A percentile compares a stretch with the other conserved stretches of the same genome.
phyloP scores from a whole-genome alignment of 2,888 invertebrate species.

The Nomada ruficornis region DNA sequence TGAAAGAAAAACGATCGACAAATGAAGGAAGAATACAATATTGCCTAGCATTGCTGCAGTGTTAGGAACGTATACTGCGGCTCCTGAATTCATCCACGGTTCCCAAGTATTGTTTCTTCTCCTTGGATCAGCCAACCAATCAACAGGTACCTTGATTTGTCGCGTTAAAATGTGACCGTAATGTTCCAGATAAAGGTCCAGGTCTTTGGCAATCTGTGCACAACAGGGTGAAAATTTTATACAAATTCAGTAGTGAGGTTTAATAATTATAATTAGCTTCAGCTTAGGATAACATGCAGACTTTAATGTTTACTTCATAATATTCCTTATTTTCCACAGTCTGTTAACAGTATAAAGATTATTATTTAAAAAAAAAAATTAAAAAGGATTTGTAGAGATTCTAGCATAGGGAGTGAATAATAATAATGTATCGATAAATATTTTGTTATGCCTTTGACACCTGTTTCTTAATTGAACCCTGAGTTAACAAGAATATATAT shows the following conservation, averaged over 20 bases:
- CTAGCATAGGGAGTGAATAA: no score
- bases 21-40: slow-evolving; percentile 72
- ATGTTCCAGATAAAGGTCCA: slow-evolving; percentile 75
- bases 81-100: slow-evolving; percentile 85
- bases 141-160: slow-evolving; percentile 75
- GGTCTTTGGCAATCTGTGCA: slow-evolving; percentile 74
- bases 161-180: slow-evolving; percentile 72
- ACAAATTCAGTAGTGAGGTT: background rate
- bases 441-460: no score
- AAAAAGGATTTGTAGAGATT: no score
- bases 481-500: no score
- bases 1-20: slow-evolving; percentile 40
- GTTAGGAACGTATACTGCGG: slow-evolving; percentile 66
- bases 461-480: no score
- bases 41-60: slow-evolving; percentile 69
- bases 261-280: no score
- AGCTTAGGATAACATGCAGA: no score
- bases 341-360: no score
- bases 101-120: slow-evolving; percentile 90
- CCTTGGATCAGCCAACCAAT: slow-evolving; percentile 88
- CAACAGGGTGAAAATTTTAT: background rate
- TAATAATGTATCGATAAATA: no score
- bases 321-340: no score
- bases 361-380: no score
- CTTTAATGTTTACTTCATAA: no score